Evolutionary conservation across 2,797 vertebrate genomes (phyloP), one percentile per base, ranked within the genome.

Genomic region (Xyrichtys novacula): DNA sequence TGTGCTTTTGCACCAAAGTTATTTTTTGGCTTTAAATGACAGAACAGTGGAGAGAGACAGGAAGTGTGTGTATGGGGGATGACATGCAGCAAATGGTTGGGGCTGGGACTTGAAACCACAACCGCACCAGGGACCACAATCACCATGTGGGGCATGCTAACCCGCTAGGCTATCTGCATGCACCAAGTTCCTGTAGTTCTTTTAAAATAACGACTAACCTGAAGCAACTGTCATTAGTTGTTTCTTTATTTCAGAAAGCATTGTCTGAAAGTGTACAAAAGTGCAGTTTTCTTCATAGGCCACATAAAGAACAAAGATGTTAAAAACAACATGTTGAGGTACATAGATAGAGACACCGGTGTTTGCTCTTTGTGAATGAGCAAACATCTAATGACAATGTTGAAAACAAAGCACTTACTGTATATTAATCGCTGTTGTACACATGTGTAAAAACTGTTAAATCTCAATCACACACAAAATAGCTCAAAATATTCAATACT

Each of bases 251-350:
- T 88, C 49, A 65, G 57, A 74, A 68, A 85, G 76, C 71, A 68
- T 76, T 76, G 53, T 79, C 67, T 81, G 57, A 89, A 79, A 75
- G 83, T 85, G 54, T 87, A 84, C 78, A 85, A 88, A 88, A 92
- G 84, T 83, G 80, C 83, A 89, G 32, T 89, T 89, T 72, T 84
- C 74, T 79, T 73, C 67, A 68, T 60, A 71, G 68, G 71, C 59
- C 81, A 78, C 53, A 42, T 59, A 62, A 74, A 73, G 67, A 81
- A 74, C 60, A 74, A 63, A 83, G 65, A 71, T 88, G 74, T 78
- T 76, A 65, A 65, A 84, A 78, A 80, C 64, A 78, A 80, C 64
- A 83, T 54, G 67, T 76, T 70, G 52, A 80, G 70, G 75, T 72
- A 25, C 56, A 78, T 12, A 34, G 47, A 77, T 53, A 74, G 22